phyloP scores from a whole-genome alignment of 35 echinoderm and acorn worm species.

The Lytechinus pictus region DNA sequence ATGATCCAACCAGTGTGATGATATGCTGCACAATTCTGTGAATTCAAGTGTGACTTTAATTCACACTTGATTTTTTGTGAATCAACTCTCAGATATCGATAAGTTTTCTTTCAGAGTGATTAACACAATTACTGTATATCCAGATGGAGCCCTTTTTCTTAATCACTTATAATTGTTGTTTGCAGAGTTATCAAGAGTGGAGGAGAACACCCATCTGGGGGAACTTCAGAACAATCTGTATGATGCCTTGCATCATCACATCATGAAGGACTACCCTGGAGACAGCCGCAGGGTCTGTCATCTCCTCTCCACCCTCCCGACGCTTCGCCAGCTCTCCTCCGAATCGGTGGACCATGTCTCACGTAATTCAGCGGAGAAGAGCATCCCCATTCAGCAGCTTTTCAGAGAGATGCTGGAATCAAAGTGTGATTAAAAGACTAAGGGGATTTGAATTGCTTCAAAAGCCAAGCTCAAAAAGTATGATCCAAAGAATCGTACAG shows the following conservation, averaged over 20 bases:
- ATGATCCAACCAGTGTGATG: no score
- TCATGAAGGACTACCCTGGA: constrained; percentile 68
- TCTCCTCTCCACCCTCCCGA: constrained; percentile 70
- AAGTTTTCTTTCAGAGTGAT: no score
- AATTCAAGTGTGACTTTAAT: no score
- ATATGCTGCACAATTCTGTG: no score
- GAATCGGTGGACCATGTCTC: constrained; percentile 76
- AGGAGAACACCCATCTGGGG: constrained; percentile 59
- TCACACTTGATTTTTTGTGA: no score
- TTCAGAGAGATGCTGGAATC: constrained; percentile 84
- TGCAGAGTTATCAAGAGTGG: constrained; percentile 67
- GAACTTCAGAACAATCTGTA: constrained; percentile 77
- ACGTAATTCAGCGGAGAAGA: constrained; percentile 66
- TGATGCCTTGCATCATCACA: constrained; percentile 82
- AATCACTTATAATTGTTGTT: background rate
- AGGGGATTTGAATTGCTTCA: background rate
- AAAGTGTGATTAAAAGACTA: constrained; percentile 34
- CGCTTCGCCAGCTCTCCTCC: constrained; percentile 69
- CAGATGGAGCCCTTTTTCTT: no score
- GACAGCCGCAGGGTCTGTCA: constrained; percentile 67
- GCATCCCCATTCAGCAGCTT: constrained; percentile 80
- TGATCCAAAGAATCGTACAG: background rate
- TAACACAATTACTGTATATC: no score
- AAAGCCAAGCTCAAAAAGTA: background rate
- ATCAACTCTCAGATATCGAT: no score